Percentiles rank a stretch among this genome's conserved stretches.
phyloP scores from a whole-genome alignment of 2,113 vertebrate genomes.

The Nyctereutes procyonoides region DNA sequence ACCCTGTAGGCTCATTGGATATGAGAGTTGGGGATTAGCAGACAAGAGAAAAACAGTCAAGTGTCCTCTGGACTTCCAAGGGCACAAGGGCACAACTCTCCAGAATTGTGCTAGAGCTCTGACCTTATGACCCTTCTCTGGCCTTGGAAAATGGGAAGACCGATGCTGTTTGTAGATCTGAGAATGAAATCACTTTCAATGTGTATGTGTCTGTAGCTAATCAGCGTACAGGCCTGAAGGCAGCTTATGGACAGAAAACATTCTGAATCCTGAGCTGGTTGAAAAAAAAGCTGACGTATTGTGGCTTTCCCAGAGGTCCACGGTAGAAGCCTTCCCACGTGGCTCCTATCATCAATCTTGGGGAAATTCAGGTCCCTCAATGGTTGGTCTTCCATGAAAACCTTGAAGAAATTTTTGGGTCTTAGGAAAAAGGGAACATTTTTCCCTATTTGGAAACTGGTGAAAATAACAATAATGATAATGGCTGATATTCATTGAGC shows the following conservation, averaged over 20 bases:
- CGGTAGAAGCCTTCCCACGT: not conserved
- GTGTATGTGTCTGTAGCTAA: not conserved
- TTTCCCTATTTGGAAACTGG: constrained; percentile 47
- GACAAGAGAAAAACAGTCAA: not conserved
- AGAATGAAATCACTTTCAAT: not conserved
- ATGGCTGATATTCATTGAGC: not conserved
- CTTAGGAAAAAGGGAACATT: not conserved
- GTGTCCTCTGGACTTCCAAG: not conserved
- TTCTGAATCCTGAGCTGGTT: not conserved
- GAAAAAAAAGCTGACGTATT: not conserved
- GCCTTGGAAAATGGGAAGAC: not conserved
- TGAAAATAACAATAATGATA: constrained; percentile 41
- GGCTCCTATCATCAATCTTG: not conserved
- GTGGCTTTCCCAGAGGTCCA: not conserved
- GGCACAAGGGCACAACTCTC: not conserved
- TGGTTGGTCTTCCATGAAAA: not conserved
- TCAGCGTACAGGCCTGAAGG: not conserved
- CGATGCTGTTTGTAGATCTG: not conserved
- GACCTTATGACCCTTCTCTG: not conserved
- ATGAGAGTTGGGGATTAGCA: not conserved
- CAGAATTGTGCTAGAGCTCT: not conserved
- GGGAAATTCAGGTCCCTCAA: not conserved
- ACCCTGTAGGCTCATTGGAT: not conserved
- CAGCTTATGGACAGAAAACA: not conserved
- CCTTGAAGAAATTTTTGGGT: not conserved